Evolutionary conservation across 2,113 vertebrate genomes (phyloP).

Genomic region (Heteronetta atricapilla): DNA sequence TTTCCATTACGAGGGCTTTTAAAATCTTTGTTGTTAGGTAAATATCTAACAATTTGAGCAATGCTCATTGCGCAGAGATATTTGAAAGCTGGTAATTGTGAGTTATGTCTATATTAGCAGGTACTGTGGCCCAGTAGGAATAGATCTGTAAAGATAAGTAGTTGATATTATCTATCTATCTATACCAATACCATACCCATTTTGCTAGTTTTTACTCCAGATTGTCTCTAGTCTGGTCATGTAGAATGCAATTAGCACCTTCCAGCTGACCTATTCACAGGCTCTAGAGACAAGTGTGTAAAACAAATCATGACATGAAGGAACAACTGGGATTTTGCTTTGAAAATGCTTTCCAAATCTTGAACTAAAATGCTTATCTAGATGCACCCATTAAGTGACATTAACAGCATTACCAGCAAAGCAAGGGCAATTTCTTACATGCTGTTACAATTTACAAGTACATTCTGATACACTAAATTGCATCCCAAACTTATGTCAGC

Average conservation of each 20-base stretch:
- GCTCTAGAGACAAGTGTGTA: neutral
- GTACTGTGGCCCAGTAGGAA: neutral
- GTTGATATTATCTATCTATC: no score
- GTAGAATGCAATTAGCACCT: neutral
- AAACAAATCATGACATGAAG: neutral
- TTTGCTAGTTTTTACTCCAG: fast-evolving
- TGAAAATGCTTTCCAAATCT: neutral
- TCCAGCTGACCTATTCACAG: neutral
- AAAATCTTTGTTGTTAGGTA: neutral
- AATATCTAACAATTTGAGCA: neutral
- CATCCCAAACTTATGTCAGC: neutral
- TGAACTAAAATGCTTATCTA: fast-evolving
- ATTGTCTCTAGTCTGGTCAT: neutral
- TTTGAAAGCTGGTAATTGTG: neutral
- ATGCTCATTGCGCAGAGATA: neutral
- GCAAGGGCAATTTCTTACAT: neutral
- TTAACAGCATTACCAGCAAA: neutral
- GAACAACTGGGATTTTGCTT: neutral
- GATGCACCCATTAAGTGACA: neutral
- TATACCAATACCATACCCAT: neutral
- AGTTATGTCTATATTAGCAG: neutral
- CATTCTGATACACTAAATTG: neutral
- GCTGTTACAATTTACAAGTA: neutral
- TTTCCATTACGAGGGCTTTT: neutral
- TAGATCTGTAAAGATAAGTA: neutral